Percentiles rank a stretch among this genome's conserved stretches.
Evolutionary conservation across 1,140 invertebrate genomes (phyloP).

Genomic region (Vollenhovia emeryi): DNA sequence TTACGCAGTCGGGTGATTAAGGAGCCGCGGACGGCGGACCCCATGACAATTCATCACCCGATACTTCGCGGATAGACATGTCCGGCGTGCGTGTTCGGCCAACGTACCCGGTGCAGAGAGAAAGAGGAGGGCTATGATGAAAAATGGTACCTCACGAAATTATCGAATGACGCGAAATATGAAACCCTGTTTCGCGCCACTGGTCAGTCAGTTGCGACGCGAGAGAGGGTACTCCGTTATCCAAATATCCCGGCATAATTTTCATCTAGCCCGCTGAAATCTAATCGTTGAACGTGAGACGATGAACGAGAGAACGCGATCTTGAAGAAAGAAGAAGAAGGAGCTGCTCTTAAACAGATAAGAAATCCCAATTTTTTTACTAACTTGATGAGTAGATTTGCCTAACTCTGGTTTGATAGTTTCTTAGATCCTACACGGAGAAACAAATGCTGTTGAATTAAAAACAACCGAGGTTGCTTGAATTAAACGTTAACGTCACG

Average conservation of each 20-base stretch:
- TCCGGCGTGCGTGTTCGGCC: neutral
- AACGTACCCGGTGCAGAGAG: neutral
- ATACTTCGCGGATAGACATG: conserved; percentile 31
- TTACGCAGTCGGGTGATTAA: conserved; percentile 69
- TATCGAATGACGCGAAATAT: neutral
- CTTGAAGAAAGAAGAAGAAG: neutral
- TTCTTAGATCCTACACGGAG: no score
- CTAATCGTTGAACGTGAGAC: neutral
- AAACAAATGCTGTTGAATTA: no score
- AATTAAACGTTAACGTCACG: no score
- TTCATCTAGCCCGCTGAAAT: neutral
- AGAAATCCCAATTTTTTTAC: neutral
- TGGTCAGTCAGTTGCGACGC: neutral
- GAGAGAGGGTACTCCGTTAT: neutral
- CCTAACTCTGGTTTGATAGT: no score
- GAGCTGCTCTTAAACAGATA: neutral
- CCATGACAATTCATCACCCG: conserved; percentile 69
- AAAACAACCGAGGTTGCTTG: no score
- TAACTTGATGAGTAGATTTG: no score
- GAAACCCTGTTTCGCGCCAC: neutral
- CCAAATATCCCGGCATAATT: neutral
- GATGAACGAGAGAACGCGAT: neutral
- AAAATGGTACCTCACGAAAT: conserved; percentile 41
- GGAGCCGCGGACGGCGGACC: conserved; percentile 48
- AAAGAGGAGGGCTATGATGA: neutral